Evolutionary conservation across 1,140 invertebrate species (phyloP), one percentile per base, ranked within the genome.

Genomic region (Scylla paramamosain): DNA sequence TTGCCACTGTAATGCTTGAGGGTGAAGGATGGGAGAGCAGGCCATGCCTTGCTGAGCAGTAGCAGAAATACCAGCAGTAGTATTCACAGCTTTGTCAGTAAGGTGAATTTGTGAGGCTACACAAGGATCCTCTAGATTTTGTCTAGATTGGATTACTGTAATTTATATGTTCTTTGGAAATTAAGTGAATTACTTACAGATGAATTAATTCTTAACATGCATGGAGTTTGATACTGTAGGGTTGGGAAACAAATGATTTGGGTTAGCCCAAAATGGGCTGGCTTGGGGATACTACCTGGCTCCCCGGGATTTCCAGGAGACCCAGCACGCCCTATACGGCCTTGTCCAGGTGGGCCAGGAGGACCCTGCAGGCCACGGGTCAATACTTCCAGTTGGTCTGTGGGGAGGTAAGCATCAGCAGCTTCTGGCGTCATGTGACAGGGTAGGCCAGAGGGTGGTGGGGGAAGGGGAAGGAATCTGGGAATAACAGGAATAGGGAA

Each of bases 341-440:
- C 96, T 84, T 88, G 48, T 29, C 96, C 96, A 25, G 95, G 95
- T 4, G 87, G 93, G 32, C 96, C 96, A 45, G 96, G 95, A 25
- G 95, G 96, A 46, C 96, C 96, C 67, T 77, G 88, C 52, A 96
- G 93, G 2, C 96, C 96, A 31, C 93, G 48, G 4, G 87, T 95
- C 59, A 96, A 89, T 86, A 95, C 95, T 67, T 96, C 93, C 86
- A 96, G 82, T 32, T 94, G 95, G 94, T 96, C 96, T 96, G 95
- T 67, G 94, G 91, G 90, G 86, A 92, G 82, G 95, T 82, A 93
- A 96, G 93, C 88, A 32, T 89, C 87, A 95, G 91, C 94, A 59
- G 31, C 67, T 52, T 52, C 91, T 95, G 95, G 83, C 31, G 95
- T 95, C 95, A 83, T 2, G 28, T 59, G 31, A 92, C 95, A 95